phyloP scores from a whole-genome alignment of 2,797 vertebrate species.

The Poecilia gillii region DNA sequence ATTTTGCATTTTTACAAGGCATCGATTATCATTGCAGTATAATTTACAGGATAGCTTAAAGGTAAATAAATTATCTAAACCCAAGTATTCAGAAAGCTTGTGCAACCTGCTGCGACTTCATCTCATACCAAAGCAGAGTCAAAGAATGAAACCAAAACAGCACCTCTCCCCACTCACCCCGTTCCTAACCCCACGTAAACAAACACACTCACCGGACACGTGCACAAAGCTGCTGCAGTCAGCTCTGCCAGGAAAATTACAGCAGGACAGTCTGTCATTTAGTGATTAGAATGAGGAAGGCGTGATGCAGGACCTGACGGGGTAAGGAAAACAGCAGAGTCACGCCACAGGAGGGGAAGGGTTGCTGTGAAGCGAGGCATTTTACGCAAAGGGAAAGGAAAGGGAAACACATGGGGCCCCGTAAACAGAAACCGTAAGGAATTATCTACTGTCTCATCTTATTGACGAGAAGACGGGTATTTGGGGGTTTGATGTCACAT shows the following conservation, averaged over 20 bases:
- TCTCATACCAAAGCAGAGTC: not conserved
- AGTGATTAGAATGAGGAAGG: constrained; percentile 20
- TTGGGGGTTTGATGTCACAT: constrained; percentile 5
- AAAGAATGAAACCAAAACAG: constrained; percentile 7
- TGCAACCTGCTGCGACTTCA: not conserved
- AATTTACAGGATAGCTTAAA: not conserved
- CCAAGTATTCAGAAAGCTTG: not conserved
- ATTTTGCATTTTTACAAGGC: not conserved
- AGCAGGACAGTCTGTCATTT: constrained; percentile 27
- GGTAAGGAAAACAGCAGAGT: constrained; percentile 64
- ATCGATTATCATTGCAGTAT: not conserved
- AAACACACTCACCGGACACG: constrained; percentile 19
- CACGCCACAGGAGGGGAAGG: constrained; percentile 14
- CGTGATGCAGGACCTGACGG: constrained; percentile 16
- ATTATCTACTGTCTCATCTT: constrained; percentile 31
- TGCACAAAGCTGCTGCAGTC: constrained; percentile 7
- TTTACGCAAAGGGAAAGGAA: constrained; percentile 42
- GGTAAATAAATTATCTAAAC: not conserved
- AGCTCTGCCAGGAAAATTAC: constrained; percentile 22
- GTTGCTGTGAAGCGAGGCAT: constrained; percentile 6
- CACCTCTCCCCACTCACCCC: not conserved
- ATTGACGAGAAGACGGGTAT: constrained; percentile 17
- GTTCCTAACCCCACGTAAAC: not conserved
- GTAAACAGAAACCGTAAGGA: constrained; percentile 59
- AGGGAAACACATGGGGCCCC: constrained; percentile 8